Base-by-base conservation (phyloP, 2,797 vertebrate species). In the Sparus aurata region DNA sequence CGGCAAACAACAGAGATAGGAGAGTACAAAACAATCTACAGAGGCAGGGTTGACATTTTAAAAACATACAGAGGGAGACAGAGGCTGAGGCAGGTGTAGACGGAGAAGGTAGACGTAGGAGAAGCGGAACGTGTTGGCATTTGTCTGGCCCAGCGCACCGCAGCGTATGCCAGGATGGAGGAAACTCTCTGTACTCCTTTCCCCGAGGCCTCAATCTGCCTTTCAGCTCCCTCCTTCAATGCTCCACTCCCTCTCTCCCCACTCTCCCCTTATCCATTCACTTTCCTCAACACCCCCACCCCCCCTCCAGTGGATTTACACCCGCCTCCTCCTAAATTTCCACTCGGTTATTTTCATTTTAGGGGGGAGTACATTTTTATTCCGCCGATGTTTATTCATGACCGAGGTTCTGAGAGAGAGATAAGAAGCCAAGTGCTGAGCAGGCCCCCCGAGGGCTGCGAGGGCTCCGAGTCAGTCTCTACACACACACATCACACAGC, bases 401-500 rank as follows among this genome's bases (percentile, higher is more conserved):
- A 83, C 77, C 20, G 43, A 77, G 85, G 85, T 92, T 94, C 77
- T 87, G 85, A 85, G 87, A 73, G 77, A 27, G 77, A 84, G 91
- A 94, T 92, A 93, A 92, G 84, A 87, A 82, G 84, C 85, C 86
- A 74, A 92, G 85, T 87, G 87, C 89, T 91, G 90, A 92, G 90
- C 89, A 70, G 85, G 87, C 77, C 89, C 30, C 30, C 84, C 20
- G 18, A 79, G 87, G 89, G 81, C 72, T 82, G 77, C 0, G 15
- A 80, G 79, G 86, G 75, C 85, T 89, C 74, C 72, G 15, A 89
- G 86, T 86, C 80, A 75, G 50, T 25, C 64, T 66, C 68, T 70
- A 71, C 63, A 76, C 58, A 16, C 55, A 67, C 17, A 69, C 45
- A 73, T 54, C 60, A 66, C 52, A 63, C 38, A 58, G 83, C 73